A percentile compares a stretch with the other conserved stretches of the same genome.
These are phyloP conservation scores for Podarcis cretensis DNA, from an alignment of 2,113 vertebrate species.

Conservation along the genomic window DNA sequence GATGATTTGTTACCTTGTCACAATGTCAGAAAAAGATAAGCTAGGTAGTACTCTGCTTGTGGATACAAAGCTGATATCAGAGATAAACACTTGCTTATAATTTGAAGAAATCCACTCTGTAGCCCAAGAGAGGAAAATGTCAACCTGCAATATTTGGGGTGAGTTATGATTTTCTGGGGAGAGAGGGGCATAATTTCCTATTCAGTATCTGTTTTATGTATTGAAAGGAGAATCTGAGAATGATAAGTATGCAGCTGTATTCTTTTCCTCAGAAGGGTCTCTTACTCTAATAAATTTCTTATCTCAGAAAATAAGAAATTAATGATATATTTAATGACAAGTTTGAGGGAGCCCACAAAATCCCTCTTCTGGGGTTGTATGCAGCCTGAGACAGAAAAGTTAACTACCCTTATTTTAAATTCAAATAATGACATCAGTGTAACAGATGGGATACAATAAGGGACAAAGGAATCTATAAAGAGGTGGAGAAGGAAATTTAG, in stretches of 20 bases:
- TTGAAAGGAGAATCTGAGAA: neutral
- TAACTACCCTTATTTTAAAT: too few relatives aligned
- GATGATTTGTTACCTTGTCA: neutral
- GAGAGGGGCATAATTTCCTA: neutral
- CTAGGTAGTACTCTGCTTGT: neutral
- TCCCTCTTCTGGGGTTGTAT: too few relatives aligned
- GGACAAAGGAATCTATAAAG: neutral
- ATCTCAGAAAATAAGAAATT: neutral
- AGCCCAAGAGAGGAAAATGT: neutral
- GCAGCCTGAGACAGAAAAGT: too few relatives aligned
- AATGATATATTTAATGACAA: neutral
- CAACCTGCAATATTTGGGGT: neutral
- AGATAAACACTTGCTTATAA: conserved; percentile 42
- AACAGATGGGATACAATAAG: neutral
- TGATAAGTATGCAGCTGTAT: neutral
- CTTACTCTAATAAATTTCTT: neutral
- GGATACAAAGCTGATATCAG: neutral
- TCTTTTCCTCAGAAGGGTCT: neutral
- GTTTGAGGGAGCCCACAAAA: too few relatives aligned
- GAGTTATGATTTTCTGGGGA: neutral
- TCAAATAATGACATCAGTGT: too few relatives aligned
- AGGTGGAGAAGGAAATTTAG: neutral
- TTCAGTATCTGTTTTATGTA: neutral
- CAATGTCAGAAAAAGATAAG: neutral
- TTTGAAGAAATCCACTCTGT: neutral